Conservation (phyloP, 2,797 vertebrate species). For the Arremon aurantiirostris region DNA sequence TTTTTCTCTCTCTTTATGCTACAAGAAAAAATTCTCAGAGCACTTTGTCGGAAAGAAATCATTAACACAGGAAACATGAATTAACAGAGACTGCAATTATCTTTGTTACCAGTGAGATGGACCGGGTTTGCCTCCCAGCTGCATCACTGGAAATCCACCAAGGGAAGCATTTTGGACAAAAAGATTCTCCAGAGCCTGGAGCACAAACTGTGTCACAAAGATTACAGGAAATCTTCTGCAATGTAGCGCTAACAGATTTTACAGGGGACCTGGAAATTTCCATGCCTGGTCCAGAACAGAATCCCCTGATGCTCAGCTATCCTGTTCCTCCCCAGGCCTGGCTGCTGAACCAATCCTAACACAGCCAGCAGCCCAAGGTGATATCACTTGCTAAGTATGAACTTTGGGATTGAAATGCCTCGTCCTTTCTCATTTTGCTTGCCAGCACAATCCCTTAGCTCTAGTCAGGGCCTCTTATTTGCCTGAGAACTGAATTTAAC, state of each 20-base stretch:
- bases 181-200: conserved; percentile 1
- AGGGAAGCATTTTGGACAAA: neutral
- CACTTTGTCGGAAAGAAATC: conserved; percentile 14
- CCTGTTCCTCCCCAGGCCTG: neutral
- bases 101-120: neutral
- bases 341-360: conserved; percentile 18
- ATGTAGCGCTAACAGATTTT: neutral
- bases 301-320: neutral
- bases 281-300: conserved; percentile 7
- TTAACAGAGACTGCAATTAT: conserved; percentile 6
- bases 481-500: conserved; percentile 57
- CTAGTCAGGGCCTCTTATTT: conserved; percentile 30
- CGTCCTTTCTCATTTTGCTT: conserved; percentile 34
- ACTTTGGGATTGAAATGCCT: conserved; percentile 32
- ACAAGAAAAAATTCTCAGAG: neutral
- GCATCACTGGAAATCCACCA: conserved; percentile 6
- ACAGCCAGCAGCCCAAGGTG: conserved; percentile 38
- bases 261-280: conserved; percentile 24
- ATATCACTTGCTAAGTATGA: conserved; percentile 56
- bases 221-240: conserved; percentile 34
- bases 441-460: conserved; percentile 41
- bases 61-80: conserved; percentile 43
- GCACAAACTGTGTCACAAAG: neutral
- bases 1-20: neutral
- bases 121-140: neutral